Evolutionary conservation across 2,113 vertebrate species (phyloP).

Genomic region (Gymnogyps californianus): DNA sequence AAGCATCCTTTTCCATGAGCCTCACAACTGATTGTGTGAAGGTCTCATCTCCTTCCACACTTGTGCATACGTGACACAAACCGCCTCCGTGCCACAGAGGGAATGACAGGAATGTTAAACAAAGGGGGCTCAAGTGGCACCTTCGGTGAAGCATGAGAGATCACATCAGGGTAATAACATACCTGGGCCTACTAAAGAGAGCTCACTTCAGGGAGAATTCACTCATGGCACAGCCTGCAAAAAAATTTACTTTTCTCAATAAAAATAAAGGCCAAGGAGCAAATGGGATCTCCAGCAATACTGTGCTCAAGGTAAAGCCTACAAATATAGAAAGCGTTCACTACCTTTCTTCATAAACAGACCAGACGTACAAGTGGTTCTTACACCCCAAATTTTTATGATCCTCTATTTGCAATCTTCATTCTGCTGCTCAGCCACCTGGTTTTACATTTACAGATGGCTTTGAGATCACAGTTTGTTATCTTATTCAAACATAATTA

Average conservation of each 20-base stretch:
- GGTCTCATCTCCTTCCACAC: background rate
- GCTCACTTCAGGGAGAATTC: background rate
- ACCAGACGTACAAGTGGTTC: background rate
- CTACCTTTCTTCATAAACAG: background rate
- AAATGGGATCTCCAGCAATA: background rate
- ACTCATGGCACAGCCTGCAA: background rate
- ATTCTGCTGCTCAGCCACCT: conserved; percentile 40
- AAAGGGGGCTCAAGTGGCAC: background rate
- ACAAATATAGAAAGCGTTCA: background rate
- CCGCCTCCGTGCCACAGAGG: background rate
- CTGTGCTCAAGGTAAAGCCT: background rate
- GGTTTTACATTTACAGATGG: conserved; percentile 52
- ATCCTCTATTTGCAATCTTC: background rate
- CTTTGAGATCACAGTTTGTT: conserved; percentile 55
- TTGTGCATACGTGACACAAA: background rate
- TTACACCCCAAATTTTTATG: conserved; percentile 9
- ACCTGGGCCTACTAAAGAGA: background rate
- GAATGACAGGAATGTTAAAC: background rate
- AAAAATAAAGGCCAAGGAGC: background rate
- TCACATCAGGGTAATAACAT: background rate
- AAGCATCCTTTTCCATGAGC: background rate
- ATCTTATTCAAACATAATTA: conserved; percentile 55
- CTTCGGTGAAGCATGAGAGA: background rate
- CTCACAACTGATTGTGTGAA: background rate
- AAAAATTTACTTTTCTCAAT: background rate